These are phyloP conservation scores for Melipona quadrifasciata DNA, from an alignment of 1,140 invertebrate genomes.

Conservation along the genomic window DNA sequence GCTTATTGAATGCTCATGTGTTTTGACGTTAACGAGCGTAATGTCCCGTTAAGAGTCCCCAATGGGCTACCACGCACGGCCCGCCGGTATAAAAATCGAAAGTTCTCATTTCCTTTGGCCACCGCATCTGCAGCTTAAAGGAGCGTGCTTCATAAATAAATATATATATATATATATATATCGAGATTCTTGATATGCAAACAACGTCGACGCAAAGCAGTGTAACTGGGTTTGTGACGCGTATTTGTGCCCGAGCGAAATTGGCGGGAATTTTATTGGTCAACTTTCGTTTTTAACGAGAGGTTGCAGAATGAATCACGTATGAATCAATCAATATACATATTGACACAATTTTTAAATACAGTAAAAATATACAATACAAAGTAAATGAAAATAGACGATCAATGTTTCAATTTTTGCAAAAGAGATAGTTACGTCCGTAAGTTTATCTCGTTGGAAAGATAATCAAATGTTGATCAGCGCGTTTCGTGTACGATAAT, in stretches of 20 bases:
- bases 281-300: too few species aligned
- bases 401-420: not conserved
- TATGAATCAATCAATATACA: too few species aligned
- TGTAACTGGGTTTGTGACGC: not conserved
- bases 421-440: not conserved
- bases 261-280: not conserved
- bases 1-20: constrained; percentile 74
- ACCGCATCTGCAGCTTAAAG: not conserved
- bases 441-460: too few species aligned
- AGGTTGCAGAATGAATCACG: too few species aligned
- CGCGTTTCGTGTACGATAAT: too few species aligned
- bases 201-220: not conserved
- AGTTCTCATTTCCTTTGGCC: constrained; percentile 11
- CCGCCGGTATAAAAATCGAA: constrained; percentile 18
- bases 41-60: constrained; percentile 54
- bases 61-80: constrained; percentile 9
- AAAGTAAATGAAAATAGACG: not conserved
- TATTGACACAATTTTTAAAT: not conserved
- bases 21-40: constrained; percentile 73
- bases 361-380: not conserved
- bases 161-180: too few species aligned
- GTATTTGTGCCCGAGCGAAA: not conserved
- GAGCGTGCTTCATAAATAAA: not conserved
- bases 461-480: too few species aligned
- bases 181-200: not conserved